Base-by-base conservation (phyloP, 2,888 invertebrate genomes). In the Anaspis maculata region DNA sequence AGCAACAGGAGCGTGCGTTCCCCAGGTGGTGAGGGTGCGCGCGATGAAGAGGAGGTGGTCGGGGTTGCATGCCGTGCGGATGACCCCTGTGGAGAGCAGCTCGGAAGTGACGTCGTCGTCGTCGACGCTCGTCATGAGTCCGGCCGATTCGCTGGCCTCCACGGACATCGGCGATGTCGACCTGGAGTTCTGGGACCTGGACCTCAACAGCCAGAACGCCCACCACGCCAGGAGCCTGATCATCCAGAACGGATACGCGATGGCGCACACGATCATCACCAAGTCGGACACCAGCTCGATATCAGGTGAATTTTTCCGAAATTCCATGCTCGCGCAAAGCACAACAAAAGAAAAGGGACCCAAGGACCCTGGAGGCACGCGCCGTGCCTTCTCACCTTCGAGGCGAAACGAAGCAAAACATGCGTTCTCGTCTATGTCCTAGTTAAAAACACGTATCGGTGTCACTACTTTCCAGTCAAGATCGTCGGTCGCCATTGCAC, bases 31-130 rank as follows among this genome's bases (percentile, higher is more conserved):
- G n/a, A n/a, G n/a, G n/a, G n/a, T n/a, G n/a, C n/a, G n/a, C n/a
- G n/a, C 32, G 69, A 82, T 82, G 82, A 80, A 79, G 73, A 78
- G 82, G 64, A 77, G 80, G 69, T 82, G 82, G 81, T 78, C 79
- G 46, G 62, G 61, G 32, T 45, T 63, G 38, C 79, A 80, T 68
- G 76, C 79, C 68, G 76, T 79, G 65, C 76, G 79, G 61, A 76
- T 79, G 57, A 68, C 76, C 62, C 75, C 77, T 66, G 74, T 79
- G 52, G 77, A 81, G 57, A 80, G 81, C 68, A 78, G 79, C 61
- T 76, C 81, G 42, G 81, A 83, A 62, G 83, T 83, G 65, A 79
- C 83, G 30, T 82, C 82, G 19, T 86, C 86, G 30, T 83, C 84
- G 26, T 72, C 80, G 41, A 66, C 69, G 13, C 68, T 83, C 28